Evolutionary conservation across 2,113 vertebrate genomes (phyloP), one percentile per base, ranked within the genome.

Genomic region (Pontoporia blainvillei): DNA sequence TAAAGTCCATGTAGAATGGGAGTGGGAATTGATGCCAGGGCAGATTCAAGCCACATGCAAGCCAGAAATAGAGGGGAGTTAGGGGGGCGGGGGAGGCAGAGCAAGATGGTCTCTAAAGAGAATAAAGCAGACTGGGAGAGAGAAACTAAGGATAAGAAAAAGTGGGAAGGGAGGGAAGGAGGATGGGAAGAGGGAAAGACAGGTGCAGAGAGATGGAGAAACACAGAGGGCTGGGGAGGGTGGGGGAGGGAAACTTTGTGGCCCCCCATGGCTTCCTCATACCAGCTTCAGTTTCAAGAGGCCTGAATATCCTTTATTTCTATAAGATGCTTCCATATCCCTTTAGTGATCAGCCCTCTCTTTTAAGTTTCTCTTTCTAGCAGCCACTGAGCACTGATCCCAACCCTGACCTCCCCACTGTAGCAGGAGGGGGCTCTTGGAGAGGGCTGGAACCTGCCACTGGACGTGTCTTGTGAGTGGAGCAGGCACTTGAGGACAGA

Each of bases 211-310:
- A 78, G 52, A 73, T 5, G 46, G 81, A 87, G 41, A 39, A 31
- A 39, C 14, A 12, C 52, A 46, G 15, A 6, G 7, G 6, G 10
- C 0, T 2, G 46, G 72, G 44, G 10, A 4, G 4, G 29, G 15
- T 34, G 2, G 15, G 15, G 15, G 44, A 21, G 34, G 11, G 41
- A 67, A 44, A n/a, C 1, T 25, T 78, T 49, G 41, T 20, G 61
- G 3, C 11, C 29, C 20, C 44, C 29, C 25, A 31, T 34, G 49
- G 46, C 44, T 27, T 95, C 59, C 39, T 62, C 52, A n/a, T 18
- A 54, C 44, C 34, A 57, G 54, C 31, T 78, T 93, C 44, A 36
- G 75, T 36, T 84, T 31, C 12, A 31, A 90, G 49, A 61, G 34
- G 39, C 5, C 11, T 54, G 34, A 78, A 54, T 67, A 59, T 44